These are phyloP conservation scores for Rhizomys pruinosus DNA, from an alignment of 2,113 vertebrate genomes.

Conservation along the genomic window DNA sequence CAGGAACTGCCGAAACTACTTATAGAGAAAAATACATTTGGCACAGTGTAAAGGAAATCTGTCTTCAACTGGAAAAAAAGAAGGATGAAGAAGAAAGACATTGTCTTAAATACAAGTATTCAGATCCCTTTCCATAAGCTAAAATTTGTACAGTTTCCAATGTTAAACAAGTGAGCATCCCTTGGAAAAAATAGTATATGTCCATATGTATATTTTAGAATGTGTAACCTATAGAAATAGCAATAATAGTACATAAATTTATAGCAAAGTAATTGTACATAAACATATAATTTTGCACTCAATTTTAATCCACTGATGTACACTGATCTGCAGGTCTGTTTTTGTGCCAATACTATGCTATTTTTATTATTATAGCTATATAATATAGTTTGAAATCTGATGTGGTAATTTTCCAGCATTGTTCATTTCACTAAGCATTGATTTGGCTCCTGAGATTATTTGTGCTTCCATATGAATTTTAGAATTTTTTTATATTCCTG, in stretches of 20 bases:
- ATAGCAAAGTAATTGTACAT: neutral
- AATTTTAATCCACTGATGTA: no score
- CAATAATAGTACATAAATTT: neutral
- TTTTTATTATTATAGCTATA: no score
- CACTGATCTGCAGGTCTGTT: no score
- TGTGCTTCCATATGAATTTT: no score
- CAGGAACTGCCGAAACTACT: neutral
- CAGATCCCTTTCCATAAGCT: neutral
- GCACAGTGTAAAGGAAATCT: neutral
- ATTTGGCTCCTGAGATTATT: no score
- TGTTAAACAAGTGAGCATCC: neutral
- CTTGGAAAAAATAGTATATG: neutral
- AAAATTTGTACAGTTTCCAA: neutral
- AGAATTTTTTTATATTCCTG: no score
- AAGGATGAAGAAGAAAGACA: neutral
- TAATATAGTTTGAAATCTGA: no score
- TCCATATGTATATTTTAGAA: neutral
- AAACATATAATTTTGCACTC: neutral
- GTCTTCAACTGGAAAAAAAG: neutral
- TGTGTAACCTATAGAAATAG: neutral
- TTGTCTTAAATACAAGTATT: neutral
- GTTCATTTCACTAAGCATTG: no score
- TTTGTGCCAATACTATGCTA: no score
- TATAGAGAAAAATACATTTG: neutral
- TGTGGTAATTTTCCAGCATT: no score